A percentile compares a stretch with the other conserved stretches of the same genome.
Conservation (phyloP, 2,113 vertebrate species). For the Amia ocellicauda region DNA sequence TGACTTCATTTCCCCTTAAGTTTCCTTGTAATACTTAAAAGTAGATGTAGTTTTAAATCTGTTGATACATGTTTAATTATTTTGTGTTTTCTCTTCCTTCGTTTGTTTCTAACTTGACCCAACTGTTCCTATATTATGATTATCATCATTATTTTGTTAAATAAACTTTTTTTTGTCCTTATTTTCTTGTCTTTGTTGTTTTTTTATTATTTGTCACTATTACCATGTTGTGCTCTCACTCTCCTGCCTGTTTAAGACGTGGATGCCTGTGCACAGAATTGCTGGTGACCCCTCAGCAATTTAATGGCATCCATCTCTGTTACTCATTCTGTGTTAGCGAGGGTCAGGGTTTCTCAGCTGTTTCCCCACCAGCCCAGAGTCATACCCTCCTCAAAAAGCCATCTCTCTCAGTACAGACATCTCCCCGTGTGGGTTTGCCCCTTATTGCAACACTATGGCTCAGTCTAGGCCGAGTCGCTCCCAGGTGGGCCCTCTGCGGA, state of each 20-base stretch:
- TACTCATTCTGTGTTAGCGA: conserved; percentile 14
- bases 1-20: conserved; percentile 9
- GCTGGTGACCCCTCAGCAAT: background rate
- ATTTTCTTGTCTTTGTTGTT: conserved; percentile 9
- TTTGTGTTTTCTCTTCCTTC: conserved; percentile 9
- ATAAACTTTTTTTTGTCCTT: conserved; percentile 13
- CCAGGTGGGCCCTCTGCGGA: too few species aligned
- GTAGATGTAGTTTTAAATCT: background rate
- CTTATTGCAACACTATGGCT: too few species aligned
- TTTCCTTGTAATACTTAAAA: conserved; percentile 12
- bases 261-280: background rate
- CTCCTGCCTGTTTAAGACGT: background rate
- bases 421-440: too few species aligned
- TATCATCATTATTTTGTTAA: conserved; percentile 13
- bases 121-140: background rate
- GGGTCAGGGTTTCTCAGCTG: background rate
- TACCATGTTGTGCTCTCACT: background rate
- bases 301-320: background rate
- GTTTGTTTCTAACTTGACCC: conserved; percentile 1
- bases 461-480: too few species aligned
- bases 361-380: too few species aligned
- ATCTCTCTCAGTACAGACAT: too few species aligned
- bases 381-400: too few species aligned
- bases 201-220: conserved; percentile 17
- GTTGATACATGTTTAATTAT: conserved; percentile 3